Evolutionary conservation across 2,888 invertebrate genomes (phyloP).

Genomic region (Euclidia mi): DNA sequence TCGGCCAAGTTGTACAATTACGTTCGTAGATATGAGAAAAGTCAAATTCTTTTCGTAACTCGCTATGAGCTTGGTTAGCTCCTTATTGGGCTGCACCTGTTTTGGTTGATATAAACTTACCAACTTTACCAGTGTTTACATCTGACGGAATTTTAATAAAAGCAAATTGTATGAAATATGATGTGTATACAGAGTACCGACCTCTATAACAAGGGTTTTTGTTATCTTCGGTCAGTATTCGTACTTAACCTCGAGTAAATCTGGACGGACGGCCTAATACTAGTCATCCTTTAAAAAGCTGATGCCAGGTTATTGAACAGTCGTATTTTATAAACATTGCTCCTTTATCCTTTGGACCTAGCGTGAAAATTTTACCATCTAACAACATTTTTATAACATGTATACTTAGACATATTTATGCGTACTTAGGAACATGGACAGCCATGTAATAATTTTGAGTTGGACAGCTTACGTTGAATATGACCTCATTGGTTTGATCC

Average conservation of each 20-base stretch:
- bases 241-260: constrained; percentile 2
- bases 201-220: constrained; percentile 10
- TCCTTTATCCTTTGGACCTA: no score
- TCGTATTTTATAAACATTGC: not conserved
- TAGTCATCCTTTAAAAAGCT: not conserved
- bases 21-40: constrained; percentile 50
- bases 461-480: no score
- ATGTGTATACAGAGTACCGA: not conserved
- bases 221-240: constrained; percentile 7
- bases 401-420: no score
- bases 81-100: constrained; percentile 33
- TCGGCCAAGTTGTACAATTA: constrained; percentile 46
- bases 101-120: constrained; percentile 25
- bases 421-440: no score
- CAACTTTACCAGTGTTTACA: constrained; percentile 15
- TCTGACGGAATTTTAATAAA: constrained; percentile 11
- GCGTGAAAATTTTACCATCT: no score
- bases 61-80: constrained; percentile 40
- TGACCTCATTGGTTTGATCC: no score
- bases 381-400: no score
- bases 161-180: not conserved
- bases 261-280: constrained; percentile 1
- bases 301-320: not conserved
- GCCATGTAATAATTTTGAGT: no score
- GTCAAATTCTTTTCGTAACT: constrained; percentile 50